These are phyloP conservation scores for Corythaixoides concolor DNA, from an alignment of 2,113 vertebrate genomes.

Conservation along the genomic window DNA sequence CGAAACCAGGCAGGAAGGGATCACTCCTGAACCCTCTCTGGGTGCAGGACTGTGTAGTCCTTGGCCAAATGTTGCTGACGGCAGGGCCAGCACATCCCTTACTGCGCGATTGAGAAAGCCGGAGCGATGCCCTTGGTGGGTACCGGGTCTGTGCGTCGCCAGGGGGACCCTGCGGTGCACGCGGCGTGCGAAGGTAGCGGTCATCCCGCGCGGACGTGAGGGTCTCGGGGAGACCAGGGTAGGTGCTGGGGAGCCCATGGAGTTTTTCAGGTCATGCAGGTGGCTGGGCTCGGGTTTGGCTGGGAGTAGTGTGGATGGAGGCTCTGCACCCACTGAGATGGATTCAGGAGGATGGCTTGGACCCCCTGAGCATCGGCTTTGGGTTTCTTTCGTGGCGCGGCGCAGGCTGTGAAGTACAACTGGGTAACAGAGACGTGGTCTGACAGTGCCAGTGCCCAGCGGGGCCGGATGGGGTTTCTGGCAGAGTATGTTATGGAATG, in stretches of 20 bases:
- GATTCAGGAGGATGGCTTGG: not conserved
- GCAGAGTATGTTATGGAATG: not conserved
- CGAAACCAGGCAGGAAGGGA: not conserved
- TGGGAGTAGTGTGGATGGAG: not conserved
- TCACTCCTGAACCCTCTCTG: not conserved
- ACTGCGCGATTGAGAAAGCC: not conserved
- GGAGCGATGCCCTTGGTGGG: not conserved
- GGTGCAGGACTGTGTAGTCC: not conserved
- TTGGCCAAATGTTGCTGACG: not conserved
- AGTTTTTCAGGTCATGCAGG: not conserved
- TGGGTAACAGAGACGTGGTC: not conserved
- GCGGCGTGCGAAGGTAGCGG: fast-evolving
- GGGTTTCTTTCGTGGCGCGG: not conserved
- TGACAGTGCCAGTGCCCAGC: not conserved
- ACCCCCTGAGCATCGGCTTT: not conserved
- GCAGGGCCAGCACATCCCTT: not conserved
- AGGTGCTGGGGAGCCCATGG: not conserved
- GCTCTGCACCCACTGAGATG: fast-evolving
- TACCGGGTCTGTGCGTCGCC: not conserved
- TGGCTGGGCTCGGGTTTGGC: not conserved
- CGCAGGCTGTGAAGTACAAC: not conserved
- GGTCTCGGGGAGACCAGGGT: fast-evolving
- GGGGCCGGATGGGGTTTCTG: not conserved
- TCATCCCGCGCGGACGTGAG: not conserved
- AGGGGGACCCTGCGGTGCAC: fast-evolving